These are phyloP conservation scores for Anguilla rostrata DNA, from an alignment of 2,113 vertebrate species.

Conservation along the genomic window DNA sequence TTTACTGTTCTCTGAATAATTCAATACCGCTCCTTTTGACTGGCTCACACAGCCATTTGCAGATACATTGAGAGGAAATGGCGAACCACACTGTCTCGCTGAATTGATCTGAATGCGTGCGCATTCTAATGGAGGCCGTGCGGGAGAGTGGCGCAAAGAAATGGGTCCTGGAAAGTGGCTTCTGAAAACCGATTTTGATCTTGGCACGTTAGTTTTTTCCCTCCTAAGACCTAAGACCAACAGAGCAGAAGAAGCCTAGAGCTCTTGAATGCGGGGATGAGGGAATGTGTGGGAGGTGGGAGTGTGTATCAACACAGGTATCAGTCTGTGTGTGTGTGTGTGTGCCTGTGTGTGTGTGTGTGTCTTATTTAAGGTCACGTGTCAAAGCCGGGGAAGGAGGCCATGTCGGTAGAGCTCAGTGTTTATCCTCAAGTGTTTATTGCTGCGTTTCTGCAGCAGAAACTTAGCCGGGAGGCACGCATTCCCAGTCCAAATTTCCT, in stretches of 20 bases:
- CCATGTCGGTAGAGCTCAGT: slow-evolving; percentile 45
- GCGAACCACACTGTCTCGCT: background rate
- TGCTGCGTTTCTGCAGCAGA: slow-evolving; percentile 34
- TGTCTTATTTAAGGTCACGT: slow-evolving; percentile 39
- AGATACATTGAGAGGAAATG: background rate
- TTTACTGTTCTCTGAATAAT: background rate
- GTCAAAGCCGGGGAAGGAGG: slow-evolving; percentile 23
- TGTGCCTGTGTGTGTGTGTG: slow-evolving; percentile 11
- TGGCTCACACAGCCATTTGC: background rate
- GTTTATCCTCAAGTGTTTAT: slow-evolving; percentile 61
- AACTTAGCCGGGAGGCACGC: slow-evolving; percentile 37
- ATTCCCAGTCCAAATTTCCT: slow-evolving; percentile 49
- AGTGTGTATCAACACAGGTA: background rate
- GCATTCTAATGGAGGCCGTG: background rate
- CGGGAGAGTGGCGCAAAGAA: background rate
- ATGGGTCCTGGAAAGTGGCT: background rate
- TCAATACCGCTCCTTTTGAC: background rate
- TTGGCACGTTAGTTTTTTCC: background rate
- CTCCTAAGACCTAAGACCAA: background rate
- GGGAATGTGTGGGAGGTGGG: background rate
- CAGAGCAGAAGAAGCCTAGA: background rate
- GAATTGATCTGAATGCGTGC: background rate
- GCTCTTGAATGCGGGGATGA: slow-evolving; percentile 8
- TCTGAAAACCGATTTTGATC: background rate
- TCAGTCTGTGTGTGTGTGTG: background rate